Percentiles rank a stretch among this genome's conserved stretches.
Conservation (phyloP, 2,888 invertebrate species). For the Microctonus hyperodae region DNA sequence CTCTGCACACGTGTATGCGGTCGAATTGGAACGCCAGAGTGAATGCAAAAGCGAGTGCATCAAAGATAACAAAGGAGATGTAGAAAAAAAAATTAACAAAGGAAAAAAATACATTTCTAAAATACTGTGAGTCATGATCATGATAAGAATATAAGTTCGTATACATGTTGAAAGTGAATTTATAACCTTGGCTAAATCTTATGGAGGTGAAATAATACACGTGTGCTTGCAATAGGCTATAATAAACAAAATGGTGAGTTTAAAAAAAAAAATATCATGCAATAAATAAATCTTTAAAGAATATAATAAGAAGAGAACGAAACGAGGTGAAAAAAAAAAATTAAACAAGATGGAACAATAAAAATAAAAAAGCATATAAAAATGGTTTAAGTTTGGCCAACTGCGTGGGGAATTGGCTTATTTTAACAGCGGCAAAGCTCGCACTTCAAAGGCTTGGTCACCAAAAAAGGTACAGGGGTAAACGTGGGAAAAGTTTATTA, state of each 20-base stretch:
- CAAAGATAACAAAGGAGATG: background rate
- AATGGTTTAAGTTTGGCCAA: conserved; percentile 14
- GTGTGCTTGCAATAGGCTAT: background rate
- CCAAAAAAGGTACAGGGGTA: background rate
- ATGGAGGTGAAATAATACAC: background rate
- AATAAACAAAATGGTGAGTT: conserved; percentile 29
- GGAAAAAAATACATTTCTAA: conserved; percentile 8
- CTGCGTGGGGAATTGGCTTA: conserved; percentile 28
- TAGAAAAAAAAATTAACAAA: background rate
- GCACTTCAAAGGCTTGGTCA: conserved; percentile 33
- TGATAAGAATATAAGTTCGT: background rate
- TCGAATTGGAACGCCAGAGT: conserved; percentile 20
- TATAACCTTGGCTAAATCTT: background rate
- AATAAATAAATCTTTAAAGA: background rate
- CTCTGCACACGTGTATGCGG: conserved; percentile 22
- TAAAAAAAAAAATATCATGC: background rate
- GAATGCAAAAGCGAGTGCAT: conserved; percentile 16
- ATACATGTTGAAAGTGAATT: conserved; percentile 3
- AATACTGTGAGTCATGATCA: background rate
- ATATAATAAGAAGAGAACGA: background rate
- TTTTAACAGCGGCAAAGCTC: conserved; percentile 33
- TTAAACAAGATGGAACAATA: background rate
- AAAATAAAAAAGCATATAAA: conserved; percentile 9
- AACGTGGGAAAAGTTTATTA: conserved; percentile 34
- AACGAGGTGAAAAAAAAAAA: conserved; percentile 10